Percentiles rank a stretch among this genome's conserved stretches.
These are phyloP conservation scores for Syrphus vitripennis DNA, from an alignment of 2,888 invertebrate genomes.

Conservation along the genomic window DNA sequence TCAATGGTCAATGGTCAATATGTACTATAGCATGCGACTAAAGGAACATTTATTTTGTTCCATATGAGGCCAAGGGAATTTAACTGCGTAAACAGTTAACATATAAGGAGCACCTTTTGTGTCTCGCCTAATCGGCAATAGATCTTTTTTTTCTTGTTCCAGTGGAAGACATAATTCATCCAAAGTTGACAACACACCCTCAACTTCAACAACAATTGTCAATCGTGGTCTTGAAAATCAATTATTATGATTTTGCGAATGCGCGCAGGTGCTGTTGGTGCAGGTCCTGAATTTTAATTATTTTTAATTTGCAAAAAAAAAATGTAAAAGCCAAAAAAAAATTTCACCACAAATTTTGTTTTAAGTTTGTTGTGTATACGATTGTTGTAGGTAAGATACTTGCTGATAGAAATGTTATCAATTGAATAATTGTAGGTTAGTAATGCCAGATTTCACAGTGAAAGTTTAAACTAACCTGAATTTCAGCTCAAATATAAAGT, in stretches of 20 bases:
- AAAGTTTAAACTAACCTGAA: no score
- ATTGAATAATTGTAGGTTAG: no score
- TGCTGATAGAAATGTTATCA: no score
- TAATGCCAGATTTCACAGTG: no score
- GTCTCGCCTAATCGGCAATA: conserved; percentile 17
- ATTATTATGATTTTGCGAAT: conserved; percentile 34
- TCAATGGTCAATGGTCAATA: background rate
- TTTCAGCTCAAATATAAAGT: no score
- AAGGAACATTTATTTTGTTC: background rate
- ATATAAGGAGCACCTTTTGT: conserved; percentile 8
- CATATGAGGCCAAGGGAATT: background rate
- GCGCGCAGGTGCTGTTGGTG: conserved; percentile 4
- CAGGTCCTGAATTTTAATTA: conserved; percentile 7
- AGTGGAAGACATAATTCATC: conserved; percentile 26
- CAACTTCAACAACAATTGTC: background rate
- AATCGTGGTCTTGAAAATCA: conserved; percentile 29
- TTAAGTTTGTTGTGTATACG: no score
- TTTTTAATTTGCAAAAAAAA: background rate
- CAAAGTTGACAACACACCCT: conserved; percentile 28
- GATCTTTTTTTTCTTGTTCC: conserved; percentile 7
- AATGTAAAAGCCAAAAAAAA: background rate
- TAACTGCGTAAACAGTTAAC: background rate
- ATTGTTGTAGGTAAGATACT: no score
- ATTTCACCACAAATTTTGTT: background rate
- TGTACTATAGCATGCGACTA: background rate